phyloP scores from a whole-genome alignment of 2,113 vertebrate genomes.

The Rhinolophus sinicus region DNA sequence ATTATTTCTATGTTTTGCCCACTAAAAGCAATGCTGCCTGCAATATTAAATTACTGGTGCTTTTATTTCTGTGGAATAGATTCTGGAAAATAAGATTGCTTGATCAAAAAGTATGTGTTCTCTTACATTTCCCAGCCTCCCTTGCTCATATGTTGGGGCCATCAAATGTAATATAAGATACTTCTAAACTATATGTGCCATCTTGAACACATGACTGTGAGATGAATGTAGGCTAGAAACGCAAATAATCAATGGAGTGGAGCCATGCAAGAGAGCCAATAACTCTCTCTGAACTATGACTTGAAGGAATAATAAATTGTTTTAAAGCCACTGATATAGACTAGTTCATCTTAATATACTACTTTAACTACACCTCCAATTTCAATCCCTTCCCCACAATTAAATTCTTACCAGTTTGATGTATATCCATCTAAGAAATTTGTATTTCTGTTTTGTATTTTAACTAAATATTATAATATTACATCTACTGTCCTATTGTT shows the following conservation, averaged over 20 bases:
- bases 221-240: neutral
- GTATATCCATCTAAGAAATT: neutral
- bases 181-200: neutral
- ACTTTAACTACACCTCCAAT: neutral
- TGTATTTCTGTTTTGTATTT: neutral
- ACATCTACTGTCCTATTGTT: neutral
- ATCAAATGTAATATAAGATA: conserved; percentile 36
- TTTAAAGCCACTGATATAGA: neutral
- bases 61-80: conserved; percentile 25
- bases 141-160: neutral
- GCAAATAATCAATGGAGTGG: conserved; percentile 11
- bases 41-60: neutral
- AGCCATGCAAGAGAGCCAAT: neutral
- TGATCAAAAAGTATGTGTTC: conserved; percentile 18
- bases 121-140: neutral
- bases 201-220: conserved; percentile 6
- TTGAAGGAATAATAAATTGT: neutral
- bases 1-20: conserved; percentile 15
- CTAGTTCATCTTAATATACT: neutral
- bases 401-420: neutral
- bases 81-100: conserved; percentile 16
- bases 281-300: neutral
- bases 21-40: neutral
- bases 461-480: conserved; percentile 1
- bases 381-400: neutral